phyloP scores from a whole-genome alignment of 2,113 vertebrate genomes.

The Nematolebias whitei region DNA sequence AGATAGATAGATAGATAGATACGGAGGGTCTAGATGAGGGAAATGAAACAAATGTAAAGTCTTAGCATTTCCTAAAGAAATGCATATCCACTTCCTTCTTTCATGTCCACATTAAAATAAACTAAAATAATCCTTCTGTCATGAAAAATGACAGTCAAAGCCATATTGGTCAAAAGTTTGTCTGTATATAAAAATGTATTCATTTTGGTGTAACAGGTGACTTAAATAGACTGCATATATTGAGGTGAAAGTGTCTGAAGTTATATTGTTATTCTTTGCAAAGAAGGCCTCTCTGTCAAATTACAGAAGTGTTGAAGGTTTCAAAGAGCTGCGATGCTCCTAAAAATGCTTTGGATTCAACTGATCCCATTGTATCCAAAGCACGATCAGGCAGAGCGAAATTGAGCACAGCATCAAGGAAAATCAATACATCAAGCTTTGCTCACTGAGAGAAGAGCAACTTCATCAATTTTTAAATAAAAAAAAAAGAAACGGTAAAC shows the following conservation, averaged over 20 bases:
- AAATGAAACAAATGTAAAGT: too few species aligned
- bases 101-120: too few species aligned
- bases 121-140: too few species aligned
- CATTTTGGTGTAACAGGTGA: too few species aligned
- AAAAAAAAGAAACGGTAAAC: not conserved
- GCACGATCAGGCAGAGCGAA: slow-evolving; percentile 1
- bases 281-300: not conserved
- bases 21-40: too few species aligned
- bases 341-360: not conserved
- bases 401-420: not conserved
- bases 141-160: too few species aligned
- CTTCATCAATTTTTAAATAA: slow-evolving; percentile 12
- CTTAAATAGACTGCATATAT: too few species aligned
- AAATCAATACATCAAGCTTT: slow-evolving; percentile 20
- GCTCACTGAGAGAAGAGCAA: slow-evolving; percentile 1
- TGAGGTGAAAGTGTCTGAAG: not conserved
- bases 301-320: not conserved
- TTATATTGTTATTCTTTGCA: not conserved
- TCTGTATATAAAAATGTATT: not conserved
- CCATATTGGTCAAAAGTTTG: too few species aligned
- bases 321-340: not conserved
- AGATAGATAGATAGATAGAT: too few species aligned
- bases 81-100: too few species aligned
- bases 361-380: slow-evolving; percentile 2
- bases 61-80: too few species aligned